Evolutionary conservation across 2,888 invertebrate species (phyloP), one percentile per base, ranked within the genome.

Genomic region (Argyra leucocephala): DNA sequence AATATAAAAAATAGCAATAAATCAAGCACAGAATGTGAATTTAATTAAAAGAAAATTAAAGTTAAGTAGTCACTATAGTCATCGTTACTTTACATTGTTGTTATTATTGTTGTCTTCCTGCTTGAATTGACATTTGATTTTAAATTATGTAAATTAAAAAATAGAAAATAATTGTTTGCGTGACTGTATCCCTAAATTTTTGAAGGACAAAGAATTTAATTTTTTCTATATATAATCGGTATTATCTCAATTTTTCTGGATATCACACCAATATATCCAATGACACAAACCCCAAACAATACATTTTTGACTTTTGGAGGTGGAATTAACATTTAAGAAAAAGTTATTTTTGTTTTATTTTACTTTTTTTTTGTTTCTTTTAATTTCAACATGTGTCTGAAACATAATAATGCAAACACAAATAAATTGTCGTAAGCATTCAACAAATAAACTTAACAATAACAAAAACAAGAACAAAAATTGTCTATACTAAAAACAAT

Each of bases 1-100:
- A n/a, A n/a, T n/a, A n/a, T 31, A 31, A 31, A 31, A 31, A 31
- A 5, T 12, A n/a, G 48, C 18, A 48, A 48, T 48, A 48, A 48
- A 48, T 48, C 48, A 48, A 48, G 48, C 48, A 48, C 48, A 48
- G 48, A 48, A 48, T 48, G 48, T 48, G 48, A 48, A 48, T 48
- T 48, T 48, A 48, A 48, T 48, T 48, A 48, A 48, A 48, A 48
- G 18, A 48, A 48, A 48, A 48, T 15, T 18, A 31, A 31, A 31
- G 31, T 31, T 31, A 48, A 48, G 15, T 12, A 48, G 15, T 2
- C 9, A 31, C 31, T 4, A 31, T 10, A 31, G 9, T 48, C 9
- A n/a, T 2, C 48, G 15, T 48, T 31, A 31, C 7, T 7, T 31
- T 6, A 26, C 37, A n/a, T 9, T 48, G 48, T 2, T 18, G 48